Evolutionary conservation across 2,888 invertebrate species (phyloP), one percentile per base, ranked within the genome.

Genomic region (Buathra laborator): DNA sequence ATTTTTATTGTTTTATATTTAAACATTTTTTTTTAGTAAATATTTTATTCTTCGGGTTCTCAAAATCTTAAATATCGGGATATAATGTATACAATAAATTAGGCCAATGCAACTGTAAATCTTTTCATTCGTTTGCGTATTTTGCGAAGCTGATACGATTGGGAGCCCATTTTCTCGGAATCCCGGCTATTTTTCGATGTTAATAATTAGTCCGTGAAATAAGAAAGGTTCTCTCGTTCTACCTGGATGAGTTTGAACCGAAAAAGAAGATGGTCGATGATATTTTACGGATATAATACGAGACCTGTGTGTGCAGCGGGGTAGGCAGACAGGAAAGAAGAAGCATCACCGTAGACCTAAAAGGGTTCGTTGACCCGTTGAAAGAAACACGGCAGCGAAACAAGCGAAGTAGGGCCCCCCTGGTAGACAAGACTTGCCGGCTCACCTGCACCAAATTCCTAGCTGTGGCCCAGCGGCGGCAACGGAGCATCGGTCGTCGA

Each of bases 401-500:
- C 46, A 67, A 72, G 87, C 85, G 87, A 85, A 88, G 86, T 87
- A 87, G 87, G 44, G 56, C 78, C 71, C 85, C 76, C 85, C 82
- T 86, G 83, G 83, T 67, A 71, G 68, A 44, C 44, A 46, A 68
- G 59, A 46, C 79, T 64, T 72, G 77, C 82, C 70, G 71, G 88
- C 91, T 93, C 93, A 93, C 93, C 93, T 93, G 93, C 93, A 93
- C 92, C 92, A 91, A 93, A 93, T 93, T 93, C 93, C 93, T 93
- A 93, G 91, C 90, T 91, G 59, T 16, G 89, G 88, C 88, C 89
- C 88, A 88, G 86, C 85, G 19, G 51, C 71, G 48, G 70, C 87
- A 29, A 64, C 59, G 24, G 62, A 51, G 29, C 44, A 37, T 16
- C 87, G 93, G 92, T 91, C 92, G 84, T 89, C 88, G 91, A 93